Conservation (phyloP, 2,797 vertebrate genomes). For the Sebastes umbrosus region DNA sequence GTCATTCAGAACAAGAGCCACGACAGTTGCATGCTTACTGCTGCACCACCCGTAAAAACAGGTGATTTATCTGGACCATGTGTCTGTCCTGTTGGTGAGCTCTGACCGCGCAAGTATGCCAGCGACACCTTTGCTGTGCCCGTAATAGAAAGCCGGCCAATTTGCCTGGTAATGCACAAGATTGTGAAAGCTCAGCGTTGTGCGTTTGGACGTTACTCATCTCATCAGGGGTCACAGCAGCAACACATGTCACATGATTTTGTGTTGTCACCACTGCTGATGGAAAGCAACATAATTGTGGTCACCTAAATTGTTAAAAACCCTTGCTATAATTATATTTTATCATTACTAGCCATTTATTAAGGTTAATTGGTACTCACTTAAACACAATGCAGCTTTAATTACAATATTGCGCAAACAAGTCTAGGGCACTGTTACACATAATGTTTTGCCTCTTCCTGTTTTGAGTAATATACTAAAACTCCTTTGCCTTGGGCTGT, state of each 20-base stretch:
- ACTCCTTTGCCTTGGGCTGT: conserved; percentile 26
- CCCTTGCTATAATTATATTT: not conserved
- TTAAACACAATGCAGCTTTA: not conserved
- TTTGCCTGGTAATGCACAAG: conserved; percentile 46
- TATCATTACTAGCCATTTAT: not conserved
- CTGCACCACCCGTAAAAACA: conserved; percentile 62
- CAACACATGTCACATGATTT: conserved; percentile 16
- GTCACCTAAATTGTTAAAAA: not conserved
- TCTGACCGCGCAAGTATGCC: conserved; percentile 67
- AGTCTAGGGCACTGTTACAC: not conserved
- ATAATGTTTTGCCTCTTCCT: conserved; percentile 4
- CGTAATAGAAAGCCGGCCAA: conserved; percentile 60
- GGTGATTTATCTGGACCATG: conserved; percentile 74
- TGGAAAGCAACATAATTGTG: not conserved
- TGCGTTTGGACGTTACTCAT: conserved; percentile 34
- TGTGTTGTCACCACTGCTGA: not conserved
- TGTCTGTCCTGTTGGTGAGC: conserved; percentile 56
- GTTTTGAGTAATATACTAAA: conserved; percentile 26
- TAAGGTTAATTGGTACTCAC: not conserved
- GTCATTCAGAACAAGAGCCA: conserved; percentile 35
- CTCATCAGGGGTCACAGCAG: conserved; percentile 23
- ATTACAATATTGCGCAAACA: conserved; percentile 29
- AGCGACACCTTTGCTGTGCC: conserved; percentile 51
- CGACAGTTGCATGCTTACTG: conserved; percentile 63
- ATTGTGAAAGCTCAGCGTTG: conserved; percentile 49